Conservation (phyloP, 2,888 invertebrate species). For the Dicranocentrus wangi region DNA sequence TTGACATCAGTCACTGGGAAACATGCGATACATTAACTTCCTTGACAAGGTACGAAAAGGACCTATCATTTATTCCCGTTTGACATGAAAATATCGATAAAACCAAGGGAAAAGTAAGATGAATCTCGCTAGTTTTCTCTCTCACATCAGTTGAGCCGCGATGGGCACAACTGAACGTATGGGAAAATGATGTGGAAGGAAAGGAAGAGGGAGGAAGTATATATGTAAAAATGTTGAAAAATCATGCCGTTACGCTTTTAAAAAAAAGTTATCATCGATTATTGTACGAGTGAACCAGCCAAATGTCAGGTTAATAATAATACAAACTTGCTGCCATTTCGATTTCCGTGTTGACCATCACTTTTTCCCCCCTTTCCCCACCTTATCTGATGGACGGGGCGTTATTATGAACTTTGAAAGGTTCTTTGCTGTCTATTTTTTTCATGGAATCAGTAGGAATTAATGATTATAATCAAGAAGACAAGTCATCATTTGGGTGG, state of each 20-base stretch:
- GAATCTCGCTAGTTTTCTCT: too few species aligned
- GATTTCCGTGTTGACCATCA: constrained; percentile 12
- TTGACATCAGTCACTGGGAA: not conserved
- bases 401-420: constrained; percentile 42
- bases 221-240: not conserved
- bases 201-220: not conserved
- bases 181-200: too few species aligned
- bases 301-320: too few species aligned
- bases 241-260: too few species aligned
- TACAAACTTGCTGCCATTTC: not conserved
- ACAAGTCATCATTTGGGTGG: constrained; percentile 58
- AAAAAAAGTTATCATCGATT: too few species aligned
- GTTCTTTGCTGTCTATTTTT: constrained; percentile 25
- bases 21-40: constrained; percentile 9
- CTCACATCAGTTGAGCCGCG: too few species aligned
- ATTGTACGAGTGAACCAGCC: too few species aligned
- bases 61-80: constrained; percentile 45
- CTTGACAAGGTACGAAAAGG: constrained; percentile 17
- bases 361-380: not conserved
- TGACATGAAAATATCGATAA: constrained; percentile 45
- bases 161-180: too few species aligned
- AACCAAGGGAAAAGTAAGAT: too few species aligned
- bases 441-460: constrained; percentile 56
- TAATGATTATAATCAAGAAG: constrained; percentile 57
- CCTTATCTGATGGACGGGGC: constrained; percentile 28